Evolutionary conservation across 2,113 vertebrate genomes (phyloP).

Genomic region (Bothrops jararaca): DNA sequence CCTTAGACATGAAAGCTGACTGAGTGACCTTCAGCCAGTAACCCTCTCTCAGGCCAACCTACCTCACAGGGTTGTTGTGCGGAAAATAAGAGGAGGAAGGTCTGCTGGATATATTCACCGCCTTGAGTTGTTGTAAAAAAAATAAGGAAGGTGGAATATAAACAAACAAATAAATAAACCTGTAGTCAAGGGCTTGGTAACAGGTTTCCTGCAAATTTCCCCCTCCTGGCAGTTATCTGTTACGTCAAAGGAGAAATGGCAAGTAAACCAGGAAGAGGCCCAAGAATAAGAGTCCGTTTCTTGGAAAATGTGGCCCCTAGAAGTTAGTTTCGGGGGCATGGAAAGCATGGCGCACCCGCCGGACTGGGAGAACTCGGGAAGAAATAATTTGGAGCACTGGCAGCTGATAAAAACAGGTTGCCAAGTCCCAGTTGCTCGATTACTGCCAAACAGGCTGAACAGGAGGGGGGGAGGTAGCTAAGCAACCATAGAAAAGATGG

Average conservation of each 20-base stretch:
- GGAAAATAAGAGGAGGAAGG: not conserved
- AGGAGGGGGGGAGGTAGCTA: not conserved
- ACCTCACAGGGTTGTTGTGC: not conserved
- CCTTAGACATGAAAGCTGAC: no score
- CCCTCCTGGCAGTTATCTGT: not conserved
- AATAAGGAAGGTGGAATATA: not conserved
- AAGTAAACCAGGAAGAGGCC: not conserved
- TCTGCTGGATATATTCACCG: not conserved
- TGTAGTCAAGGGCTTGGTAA: not conserved
- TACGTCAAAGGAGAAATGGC: not conserved
- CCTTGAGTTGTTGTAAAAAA: not conserved
- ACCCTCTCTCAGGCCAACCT: not conserved
- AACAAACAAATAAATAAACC: not conserved
- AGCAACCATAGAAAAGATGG: not conserved
- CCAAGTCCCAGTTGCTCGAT: not conserved
- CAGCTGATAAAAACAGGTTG: slow-evolving; percentile 40
- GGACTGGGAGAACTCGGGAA: rapidly evolving
- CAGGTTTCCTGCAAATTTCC: not conserved
- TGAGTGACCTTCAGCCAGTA: not conserved
- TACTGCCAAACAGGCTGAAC: not conserved
- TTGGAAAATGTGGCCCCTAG: slow-evolving; percentile 16
- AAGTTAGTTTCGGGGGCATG: not conserved
- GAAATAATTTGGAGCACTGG: slow-evolving; percentile 9
- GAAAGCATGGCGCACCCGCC: not conserved
- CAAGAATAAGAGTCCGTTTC: slow-evolving; percentile 10